phyloP scores from a whole-genome alignment of 2,113 vertebrate species.

The Emberiza fucata region DNA sequence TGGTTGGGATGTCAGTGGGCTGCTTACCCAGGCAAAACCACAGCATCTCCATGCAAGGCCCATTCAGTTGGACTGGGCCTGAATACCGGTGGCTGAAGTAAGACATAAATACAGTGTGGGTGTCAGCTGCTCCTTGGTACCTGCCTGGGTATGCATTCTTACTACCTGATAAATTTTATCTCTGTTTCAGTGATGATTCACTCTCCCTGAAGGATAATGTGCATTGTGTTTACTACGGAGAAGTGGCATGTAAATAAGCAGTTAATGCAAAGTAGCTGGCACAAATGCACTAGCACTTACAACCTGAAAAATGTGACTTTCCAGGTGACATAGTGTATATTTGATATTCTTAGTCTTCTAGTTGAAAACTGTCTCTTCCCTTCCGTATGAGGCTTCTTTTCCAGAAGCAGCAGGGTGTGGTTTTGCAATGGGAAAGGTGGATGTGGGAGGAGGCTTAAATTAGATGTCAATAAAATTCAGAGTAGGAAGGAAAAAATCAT shows the following conservation, averaged over 20 bases:
- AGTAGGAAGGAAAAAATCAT: neutral
- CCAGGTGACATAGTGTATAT: neutral
- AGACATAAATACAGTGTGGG: neutral
- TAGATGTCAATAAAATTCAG: neutral
- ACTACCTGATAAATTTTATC: conserved; percentile 5
- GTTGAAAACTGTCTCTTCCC: neutral
- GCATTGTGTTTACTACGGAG: neutral
- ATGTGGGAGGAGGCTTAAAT: neutral
- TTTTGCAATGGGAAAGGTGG: neutral
- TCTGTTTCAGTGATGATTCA: conserved; percentile 30
- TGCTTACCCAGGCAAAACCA: neutral
- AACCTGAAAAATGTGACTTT: neutral
- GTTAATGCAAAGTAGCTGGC: neutral
- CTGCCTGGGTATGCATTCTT: neutral
- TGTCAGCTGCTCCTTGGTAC: neutral
- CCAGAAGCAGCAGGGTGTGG: neutral
- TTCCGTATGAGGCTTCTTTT: neutral
- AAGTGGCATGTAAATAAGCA: neutral
- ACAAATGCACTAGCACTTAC: neutral
- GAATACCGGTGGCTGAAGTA: neutral
- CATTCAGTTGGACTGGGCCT: neutral
- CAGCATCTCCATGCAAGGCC: neutral
- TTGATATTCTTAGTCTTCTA: neutral
- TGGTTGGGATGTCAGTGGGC: neutral
- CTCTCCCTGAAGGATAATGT: neutral